Evolutionary conservation across 2,113 vertebrate species (phyloP).

Genomic region (Calypte anna): DNA sequence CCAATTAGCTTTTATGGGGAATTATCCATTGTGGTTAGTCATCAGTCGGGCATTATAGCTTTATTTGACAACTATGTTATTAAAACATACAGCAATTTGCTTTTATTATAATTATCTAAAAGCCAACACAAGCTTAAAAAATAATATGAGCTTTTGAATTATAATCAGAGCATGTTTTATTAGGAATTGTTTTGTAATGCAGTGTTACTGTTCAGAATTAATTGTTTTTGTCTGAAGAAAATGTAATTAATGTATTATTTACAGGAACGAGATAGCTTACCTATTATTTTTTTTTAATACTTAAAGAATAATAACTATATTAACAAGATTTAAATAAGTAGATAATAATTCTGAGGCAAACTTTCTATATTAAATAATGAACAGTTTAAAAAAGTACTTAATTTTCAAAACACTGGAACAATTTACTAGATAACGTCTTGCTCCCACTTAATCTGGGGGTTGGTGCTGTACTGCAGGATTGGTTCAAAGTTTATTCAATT

Average conservation of each 20-base stretch:
- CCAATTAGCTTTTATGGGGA: conserved; percentile 76
- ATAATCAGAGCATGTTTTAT: conserved; percentile 60
- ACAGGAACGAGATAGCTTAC: conserved; percentile 39
- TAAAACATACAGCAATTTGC: conserved; percentile 72
- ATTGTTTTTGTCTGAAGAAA: conserved; percentile 67
- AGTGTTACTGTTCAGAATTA: conserved; percentile 38
- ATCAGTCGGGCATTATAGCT: conserved; percentile 51
- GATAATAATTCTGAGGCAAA: background rate
- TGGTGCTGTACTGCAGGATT: background rate
- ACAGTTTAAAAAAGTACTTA: background rate
- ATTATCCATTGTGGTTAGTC: conserved; percentile 48
- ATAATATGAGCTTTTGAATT: conserved; percentile 65
- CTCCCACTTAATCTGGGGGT: background rate
- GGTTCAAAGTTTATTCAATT: background rate
- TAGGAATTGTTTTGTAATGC: conserved; percentile 44
- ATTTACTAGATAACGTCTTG: background rate
- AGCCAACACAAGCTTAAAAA: conserved; percentile 65
- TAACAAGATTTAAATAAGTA: conserved; percentile 30
- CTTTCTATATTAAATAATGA: conserved; percentile 15
- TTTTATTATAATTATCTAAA: conserved; percentile 74
- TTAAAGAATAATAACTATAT: conserved; percentile 12
- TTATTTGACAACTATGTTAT: conserved; percentile 68
- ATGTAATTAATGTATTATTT: conserved; percentile 56
- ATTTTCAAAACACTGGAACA: background rate
- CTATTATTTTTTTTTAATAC: background rate